Base-by-base conservation (phyloP, 2,888 invertebrate species). In the Bhutanitis thaidina region DNA sequence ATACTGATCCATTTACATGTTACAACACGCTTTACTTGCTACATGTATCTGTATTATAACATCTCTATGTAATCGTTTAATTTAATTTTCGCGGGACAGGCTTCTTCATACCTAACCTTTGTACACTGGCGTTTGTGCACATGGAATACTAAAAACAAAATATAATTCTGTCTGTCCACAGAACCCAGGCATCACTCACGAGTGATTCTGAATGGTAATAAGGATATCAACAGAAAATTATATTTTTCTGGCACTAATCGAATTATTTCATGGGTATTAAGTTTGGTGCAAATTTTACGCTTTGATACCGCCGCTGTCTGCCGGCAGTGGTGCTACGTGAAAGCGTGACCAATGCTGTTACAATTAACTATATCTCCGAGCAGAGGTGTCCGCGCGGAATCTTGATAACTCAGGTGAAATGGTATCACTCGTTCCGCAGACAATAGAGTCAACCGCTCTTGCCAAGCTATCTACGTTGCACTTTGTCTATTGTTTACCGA, bases 361-460 rank as follows among this genome's bases (percentile, higher is more conserved):
- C 71, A 74, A 74, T 71, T 75, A 76, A 63, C 57, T 51, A 61
- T 66, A 64, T 60, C 43, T 51, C 52, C 44, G 51, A 39, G 61
- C 53, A 53, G 36, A 37, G 30, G 44, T 49, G 48, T 49, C 43
- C 49, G 49, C 25, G 20, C 43, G 34, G 15, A 43, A 74, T 77
- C 75, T 68, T 67, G 77, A 79, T 79, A 72, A 43, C 20, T 44
- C 65, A 60, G 69, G 71, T 72, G 76, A 73, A 75, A 73, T 75
- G 71, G 64, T 76, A 77, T 76, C 71, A 67, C 67, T 58, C 20
- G 38, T 34, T 57, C 56, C 57, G 58, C 56, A 67, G 55, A 68
- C 69, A 66, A 69, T 73, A 65, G 66, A 64, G 66, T 61, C 51
- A 38, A 51, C 53, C 44, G 55, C 45, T 50, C 43, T 15, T 43